Evolutionary conservation across 2,888 invertebrate genomes (phyloP).

Genomic region (Zeuzera pyrina): DNA sequence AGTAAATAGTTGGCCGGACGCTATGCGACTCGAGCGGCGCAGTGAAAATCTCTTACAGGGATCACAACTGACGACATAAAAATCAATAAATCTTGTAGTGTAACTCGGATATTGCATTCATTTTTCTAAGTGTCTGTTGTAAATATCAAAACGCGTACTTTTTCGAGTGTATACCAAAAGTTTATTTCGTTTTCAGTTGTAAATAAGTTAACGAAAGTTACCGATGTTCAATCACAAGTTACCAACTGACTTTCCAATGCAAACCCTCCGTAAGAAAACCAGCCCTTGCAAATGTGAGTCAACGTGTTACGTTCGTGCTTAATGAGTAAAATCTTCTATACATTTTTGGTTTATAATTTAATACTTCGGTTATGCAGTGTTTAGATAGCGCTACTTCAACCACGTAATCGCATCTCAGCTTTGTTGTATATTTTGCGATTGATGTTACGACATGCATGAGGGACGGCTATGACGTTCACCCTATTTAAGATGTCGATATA

Average conservation of each 20-base stretch:
- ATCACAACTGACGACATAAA: conserved; percentile 36
- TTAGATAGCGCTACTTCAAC: conserved; percentile 53
- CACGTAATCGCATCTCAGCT: conserved; percentile 49
- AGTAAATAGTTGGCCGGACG: not conserved
- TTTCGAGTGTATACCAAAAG: conserved; percentile 44
- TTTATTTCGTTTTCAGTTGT: conserved; percentile 58
- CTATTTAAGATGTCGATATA: conserved; percentile 21
- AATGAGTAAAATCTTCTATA: not conserved
- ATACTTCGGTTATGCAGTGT: conserved; percentile 39
- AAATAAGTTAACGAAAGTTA: conserved; percentile 31
- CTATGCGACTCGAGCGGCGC: not conserved
- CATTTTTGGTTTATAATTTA: conserved; percentile 26
- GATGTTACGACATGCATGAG: conserved; percentile 59
- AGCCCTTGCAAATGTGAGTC: conserved; percentile 96
- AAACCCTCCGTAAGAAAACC: conserved; percentile 93
- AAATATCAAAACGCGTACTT: conserved; percentile 1
- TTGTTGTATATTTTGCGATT: conserved; percentile 51
- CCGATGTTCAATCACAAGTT: conserved; percentile 74
- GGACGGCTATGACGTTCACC: conserved; percentile 43
- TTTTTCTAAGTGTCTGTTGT: conserved; percentile 22
- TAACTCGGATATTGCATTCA: conserved; percentile 33
- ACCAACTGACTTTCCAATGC: conserved; percentile 80
- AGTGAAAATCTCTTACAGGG: conserved; percentile 17
- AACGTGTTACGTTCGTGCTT: conserved; percentile 19
- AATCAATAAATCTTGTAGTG: conserved; percentile 56